Evolutionary conservation across 1,140 invertebrate genomes (phyloP), one percentile per base, ranked within the genome.

Genomic region (Subanguina moxae): DNA sequence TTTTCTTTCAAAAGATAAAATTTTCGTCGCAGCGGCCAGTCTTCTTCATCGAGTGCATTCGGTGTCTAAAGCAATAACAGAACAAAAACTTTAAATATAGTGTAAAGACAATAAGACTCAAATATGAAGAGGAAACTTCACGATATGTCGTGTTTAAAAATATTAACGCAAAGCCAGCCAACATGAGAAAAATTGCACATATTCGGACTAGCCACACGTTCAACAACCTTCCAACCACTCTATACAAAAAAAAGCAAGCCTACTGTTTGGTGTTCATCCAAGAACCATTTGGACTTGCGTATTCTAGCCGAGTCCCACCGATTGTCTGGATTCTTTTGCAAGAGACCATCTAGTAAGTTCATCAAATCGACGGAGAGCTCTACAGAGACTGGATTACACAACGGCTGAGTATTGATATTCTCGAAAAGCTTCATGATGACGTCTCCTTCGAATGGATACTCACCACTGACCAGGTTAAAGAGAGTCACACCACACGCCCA

Each of bases 381-480:
- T 25, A 73, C 17, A 27, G 62, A 62, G 21, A 32, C 21, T 13
- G 74, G 76, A 62, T 69, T 64, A 43, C 27, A 30, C 21, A 78
- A 15, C 17, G 65, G 65, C 32, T 62, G 57, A 25, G 65, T 68
- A 23, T 48, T 71, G 38, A 76, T 76, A 42, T 69, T 76, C 46
- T 76, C 74, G 30, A 78, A 76, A 19, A 76, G 42, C 59, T 75
- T 77, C 76, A 76, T 78, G 15, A 76, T 59, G 7, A 74, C 75
- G 32, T 78, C 76, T 1, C 74, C 74, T 28, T 81, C 78, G 61
- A 82, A 81, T n/a, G 79, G 79, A 70, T 81, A 81, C 27, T 69
- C 62, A n/a, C 78, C 78, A 42, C 72, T 82, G n/a, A 81, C 67
- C 62, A 82, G 45, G 42, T 82, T 78, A 58, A 77, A 81, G 11